Base-by-base conservation (phyloP, 1,140 invertebrate genomes). In the Philotrypesis tridentata region DNA sequence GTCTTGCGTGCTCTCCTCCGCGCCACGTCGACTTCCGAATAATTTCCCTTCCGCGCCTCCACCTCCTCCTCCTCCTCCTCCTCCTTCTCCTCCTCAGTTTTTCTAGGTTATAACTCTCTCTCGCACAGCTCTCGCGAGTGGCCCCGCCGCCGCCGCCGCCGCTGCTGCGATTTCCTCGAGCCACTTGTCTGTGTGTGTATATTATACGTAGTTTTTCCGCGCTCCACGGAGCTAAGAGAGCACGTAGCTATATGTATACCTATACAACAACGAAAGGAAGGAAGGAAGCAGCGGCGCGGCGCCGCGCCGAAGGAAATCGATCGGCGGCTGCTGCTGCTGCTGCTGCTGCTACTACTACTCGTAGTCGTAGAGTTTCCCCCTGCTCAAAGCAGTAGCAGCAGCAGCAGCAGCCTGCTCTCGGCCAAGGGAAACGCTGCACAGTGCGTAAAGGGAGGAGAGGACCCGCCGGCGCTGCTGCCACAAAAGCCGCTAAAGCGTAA, bases 221-320 rank as follows among this genome's bases (percentile, higher is more conserved):
- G 40, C 40, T 43, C 12, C 12, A 40, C 8, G 17, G 6, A 55
- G 17, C 12, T 48, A 48, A 48, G 14, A 48, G 43, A 48, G 48
- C 17, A 21, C 17, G 48, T 55, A 55, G 17, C 17, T 65, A 61
- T 61, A 65, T 2, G 23, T 65, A 65, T 7, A 27, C 6, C 4
- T 25, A 63, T 25, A 63, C 11, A 25, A 14, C 17, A 55, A 6
- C 8, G 7, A 21, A 65, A 29, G 23, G 61, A 65, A 65, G 61
- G 61, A 67, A 77, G 61, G 33, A 77, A 77, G 75, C 72, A 21
- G n/a, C 65, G 25, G 29, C n/a, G 65, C n/a, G n/a, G 65, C 25
- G 67, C 29, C 70, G 40, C 25, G 33, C 9, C 67, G 27, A 68
- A 74, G 79, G 37, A 67, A 80, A 80, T 80, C 79, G 79, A 80